Conservation (phyloP, 2,113 vertebrate genomes). For the Nematolebias whitei region DNA sequence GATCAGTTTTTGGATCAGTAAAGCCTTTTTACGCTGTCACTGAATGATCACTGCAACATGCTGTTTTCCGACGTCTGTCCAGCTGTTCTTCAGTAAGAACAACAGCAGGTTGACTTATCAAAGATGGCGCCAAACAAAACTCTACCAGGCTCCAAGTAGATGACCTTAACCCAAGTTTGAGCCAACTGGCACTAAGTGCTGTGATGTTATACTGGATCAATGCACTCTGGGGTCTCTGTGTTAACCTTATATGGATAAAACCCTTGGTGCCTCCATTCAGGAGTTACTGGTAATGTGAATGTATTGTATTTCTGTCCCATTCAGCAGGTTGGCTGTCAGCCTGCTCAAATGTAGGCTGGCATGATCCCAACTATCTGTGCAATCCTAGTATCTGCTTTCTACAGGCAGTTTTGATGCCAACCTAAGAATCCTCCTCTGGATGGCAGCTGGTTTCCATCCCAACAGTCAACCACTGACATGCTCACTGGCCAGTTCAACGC, state of each 20-base stretch:
- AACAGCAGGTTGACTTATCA: constrained; percentile 22
- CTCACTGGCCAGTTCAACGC: too few relatives aligned
- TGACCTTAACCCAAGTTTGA: constrained; percentile 21
- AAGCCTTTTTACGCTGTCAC: constrained; percentile 55
- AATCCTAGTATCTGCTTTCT: too few relatives aligned
- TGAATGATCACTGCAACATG: constrained; percentile 80
- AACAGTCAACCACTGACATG: too few relatives aligned
- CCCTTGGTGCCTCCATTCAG: constrained; percentile 5
- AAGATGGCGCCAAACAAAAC: constrained; percentile 34
- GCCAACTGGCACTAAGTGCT: constrained; percentile 12
- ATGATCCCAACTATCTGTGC: too few relatives aligned
- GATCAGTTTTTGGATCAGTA: too few relatives aligned
- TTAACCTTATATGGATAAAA: constrained; percentile 51
- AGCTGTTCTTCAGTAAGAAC: constrained; percentile 83
- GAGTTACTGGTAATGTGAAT: background rate
- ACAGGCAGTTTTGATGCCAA: too few relatives aligned
- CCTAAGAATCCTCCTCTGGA: too few relatives aligned
- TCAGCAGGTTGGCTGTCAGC: constrained; percentile 18
- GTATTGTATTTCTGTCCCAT: constrained; percentile 28
- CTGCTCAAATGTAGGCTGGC: too few relatives aligned
- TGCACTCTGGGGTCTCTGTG: constrained; percentile 5
- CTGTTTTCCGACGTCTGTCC: constrained; percentile 76
- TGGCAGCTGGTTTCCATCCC: too few relatives aligned
- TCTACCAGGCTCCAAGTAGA: constrained; percentile 7
- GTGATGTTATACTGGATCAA: constrained; percentile 22